Evolutionary conservation across 1,140 invertebrate genomes (phyloP), one percentile per base, ranked within the genome.

Genomic region (Maconellicoccus hirsutus): DNA sequence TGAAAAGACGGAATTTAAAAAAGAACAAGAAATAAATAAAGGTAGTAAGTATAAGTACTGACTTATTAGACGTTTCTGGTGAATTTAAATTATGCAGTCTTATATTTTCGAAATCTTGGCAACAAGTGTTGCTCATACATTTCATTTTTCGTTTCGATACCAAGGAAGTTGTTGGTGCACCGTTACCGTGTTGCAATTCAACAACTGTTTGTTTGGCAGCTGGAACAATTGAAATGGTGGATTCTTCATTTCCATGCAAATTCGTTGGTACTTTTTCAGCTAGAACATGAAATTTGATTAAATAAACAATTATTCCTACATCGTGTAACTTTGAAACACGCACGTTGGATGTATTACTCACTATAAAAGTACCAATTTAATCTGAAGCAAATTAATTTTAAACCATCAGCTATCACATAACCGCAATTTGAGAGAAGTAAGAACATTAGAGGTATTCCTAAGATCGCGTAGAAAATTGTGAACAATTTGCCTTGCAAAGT

Each of bases 391-490:
- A 94, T 79, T 77, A 94, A 94, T 73, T 91, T 89, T 80, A 96
- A 96, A 33, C 92, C 92, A 70, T 93, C 90, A 8, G 94, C 93
- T 90, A 98, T 93, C 70, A 94, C 88, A 78, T 96, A 92, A n/a
- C 94, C 94, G 73, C 98, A 95, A 78, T 96, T 96, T 39, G 93
- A 95, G 27, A 98, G 83, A 75, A 93, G 95, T 2, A 97, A 84
- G 70, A 98, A 84, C 90, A 96, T 95, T 70, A 97, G 80, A 0
- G 94, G 94, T 75, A 97, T 98, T 21, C 95, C 95, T 74, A 97
- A 81, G 76, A 97, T 93, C 27, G 94, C 94, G 80, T 98, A 98
- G 77, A 96, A 91, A 76, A 98, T 96, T 16, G 94, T 97, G 29
- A 93, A 90, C 71, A 97, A 87, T 80, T 96, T 94, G 19, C 95